Conservation (phyloP, 1,140 invertebrate species). For the Holcopasites calliopsidis region DNA sequence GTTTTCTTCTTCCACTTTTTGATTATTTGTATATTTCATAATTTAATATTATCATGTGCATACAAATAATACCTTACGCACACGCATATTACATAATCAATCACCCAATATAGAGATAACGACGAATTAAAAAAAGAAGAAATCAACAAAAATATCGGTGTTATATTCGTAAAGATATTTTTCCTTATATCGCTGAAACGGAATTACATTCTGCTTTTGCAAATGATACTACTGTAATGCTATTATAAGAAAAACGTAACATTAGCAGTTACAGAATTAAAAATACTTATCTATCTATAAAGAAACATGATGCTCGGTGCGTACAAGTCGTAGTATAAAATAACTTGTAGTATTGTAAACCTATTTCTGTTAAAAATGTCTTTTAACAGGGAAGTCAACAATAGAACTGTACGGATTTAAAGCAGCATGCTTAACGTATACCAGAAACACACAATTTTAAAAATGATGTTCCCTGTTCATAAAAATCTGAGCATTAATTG, state of each 20-base stretch:
- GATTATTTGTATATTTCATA: conserved; percentile 56
- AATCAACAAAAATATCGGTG: conserved; percentile 35
- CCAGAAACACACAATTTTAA: not conserved
- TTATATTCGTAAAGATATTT: conserved; percentile 41
- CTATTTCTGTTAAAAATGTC: conserved; percentile 4
- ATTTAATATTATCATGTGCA: conserved; percentile 52
- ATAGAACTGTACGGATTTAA: conserved; percentile 2
- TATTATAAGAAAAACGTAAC: conserved; percentile 29
- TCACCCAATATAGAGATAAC: conserved; percentile 37
- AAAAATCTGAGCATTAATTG: conserved; percentile 10
- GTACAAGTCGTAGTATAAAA: conserved; percentile 5
- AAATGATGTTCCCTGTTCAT: not conserved
- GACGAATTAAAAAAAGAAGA: conserved; percentile 40
- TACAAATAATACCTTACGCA: conserved; percentile 44
- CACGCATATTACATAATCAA: conserved; percentile 53
- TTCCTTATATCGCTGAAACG: conserved; percentile 26
- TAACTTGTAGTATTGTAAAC: conserved; percentile 12
- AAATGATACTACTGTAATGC: conserved; percentile 16
- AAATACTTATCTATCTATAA: conserved; percentile 28
- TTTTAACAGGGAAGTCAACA: not conserved
- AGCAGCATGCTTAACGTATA: conserved; percentile 5
- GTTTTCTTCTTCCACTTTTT: conserved; percentile 69
- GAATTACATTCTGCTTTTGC: conserved; percentile 34
- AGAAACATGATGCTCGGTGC: conserved; percentile 7
- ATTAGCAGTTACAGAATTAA: conserved; percentile 22